Evolutionary conservation across 1,140 invertebrate species (phyloP), one percentile per base, ranked within the genome.

Genomic region (Brachionus asplanchnoidis): DNA sequence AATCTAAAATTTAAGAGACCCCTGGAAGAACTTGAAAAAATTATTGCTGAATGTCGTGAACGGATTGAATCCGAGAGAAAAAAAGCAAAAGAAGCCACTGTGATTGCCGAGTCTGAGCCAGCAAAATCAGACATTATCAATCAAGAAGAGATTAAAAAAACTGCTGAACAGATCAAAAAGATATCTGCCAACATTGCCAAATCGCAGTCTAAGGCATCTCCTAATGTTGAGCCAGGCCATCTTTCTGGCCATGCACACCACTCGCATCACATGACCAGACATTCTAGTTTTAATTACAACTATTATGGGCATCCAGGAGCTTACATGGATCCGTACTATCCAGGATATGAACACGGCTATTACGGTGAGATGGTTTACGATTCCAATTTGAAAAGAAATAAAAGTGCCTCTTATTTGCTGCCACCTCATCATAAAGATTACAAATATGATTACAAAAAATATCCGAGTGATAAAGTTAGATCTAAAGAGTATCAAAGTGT

Each of bases 251-350:
- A 46, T 46, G 44, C 44, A 12, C 32, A 77, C 14, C 42, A 77
- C 46, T 46, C 73, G 17, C 73, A 77, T 32, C 73, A 77, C 40
- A 77, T 77, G 73, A 77, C 73, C 17, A 28, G 73, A 26, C 73
- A 77, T 5, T 23, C 73, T 50, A 77, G 73, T 28, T 77, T 77
- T 50, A 77, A 77, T 32, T 77, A 77, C n/a, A 77, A 53, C 20
- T 77, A 50, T 77, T 77, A 77, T 50, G 20, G 42, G 1, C 73
- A 77, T 53, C 42, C 73, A 12, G 73, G 42, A 23, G 42, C 8
- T 14, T 77, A 77, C 26, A 46, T 50, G 17, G 44, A 50, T 23
- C 73, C 73, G 42, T 77, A 77, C 42, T 77, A 77, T 50, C 20
- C n/a, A 2, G 42, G 20, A 3, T 26, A 77, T 50, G 42, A 36